Percentiles rank a stretch among this genome's conserved stretches.
Conservation (phyloP, 2,888 invertebrate genomes). For the Leptogaster cylindrica region DNA sequence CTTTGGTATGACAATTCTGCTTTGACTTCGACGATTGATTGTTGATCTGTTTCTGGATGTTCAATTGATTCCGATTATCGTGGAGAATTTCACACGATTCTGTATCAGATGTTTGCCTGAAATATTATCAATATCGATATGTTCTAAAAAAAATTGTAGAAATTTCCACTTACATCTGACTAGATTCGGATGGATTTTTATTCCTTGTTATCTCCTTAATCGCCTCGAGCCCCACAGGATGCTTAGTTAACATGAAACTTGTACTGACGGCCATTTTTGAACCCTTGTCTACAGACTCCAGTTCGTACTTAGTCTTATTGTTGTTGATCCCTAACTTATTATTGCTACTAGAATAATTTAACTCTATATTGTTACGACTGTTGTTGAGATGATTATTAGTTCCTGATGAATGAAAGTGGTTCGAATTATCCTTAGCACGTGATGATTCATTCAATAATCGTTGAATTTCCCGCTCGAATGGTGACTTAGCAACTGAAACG, state of each 20-base stretch:
- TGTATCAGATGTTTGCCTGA: constrained; percentile 62
- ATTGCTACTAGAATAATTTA: constrained; percentile 59
- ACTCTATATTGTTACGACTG: constrained; percentile 56
- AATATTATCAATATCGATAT: constrained; percentile 41
- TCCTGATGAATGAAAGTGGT: constrained; percentile 39
- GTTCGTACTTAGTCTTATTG: constrained; percentile 55
- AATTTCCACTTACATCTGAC: constrained; percentile 59
- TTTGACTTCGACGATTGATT: constrained; percentile 39
- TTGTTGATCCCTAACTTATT: constrained; percentile 58
- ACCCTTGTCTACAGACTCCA: constrained; percentile 51
- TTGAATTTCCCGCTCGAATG: constrained; percentile 81
- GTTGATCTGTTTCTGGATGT: constrained; percentile 35
- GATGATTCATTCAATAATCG: constrained; percentile 73
- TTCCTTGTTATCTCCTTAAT: constrained; percentile 76
- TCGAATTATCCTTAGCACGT: constrained; percentile 52
- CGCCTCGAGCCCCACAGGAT: constrained; percentile 79
- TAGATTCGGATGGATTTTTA: constrained; percentile 64
- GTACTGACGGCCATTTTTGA: constrained; percentile 58
- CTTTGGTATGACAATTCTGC: constrained; percentile 51
- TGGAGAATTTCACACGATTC: constrained; percentile 62
- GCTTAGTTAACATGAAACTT: constrained; percentile 62
- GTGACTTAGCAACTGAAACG: constrained; percentile 65
- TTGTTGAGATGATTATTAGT: constrained; percentile 47
- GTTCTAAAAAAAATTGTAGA: background rate
- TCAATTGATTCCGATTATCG: constrained; percentile 54